Evolutionary conservation across 53 echinoderm and acorn worm genomes (phyloP).

Genomic region (Astropecten irregularis): DNA sequence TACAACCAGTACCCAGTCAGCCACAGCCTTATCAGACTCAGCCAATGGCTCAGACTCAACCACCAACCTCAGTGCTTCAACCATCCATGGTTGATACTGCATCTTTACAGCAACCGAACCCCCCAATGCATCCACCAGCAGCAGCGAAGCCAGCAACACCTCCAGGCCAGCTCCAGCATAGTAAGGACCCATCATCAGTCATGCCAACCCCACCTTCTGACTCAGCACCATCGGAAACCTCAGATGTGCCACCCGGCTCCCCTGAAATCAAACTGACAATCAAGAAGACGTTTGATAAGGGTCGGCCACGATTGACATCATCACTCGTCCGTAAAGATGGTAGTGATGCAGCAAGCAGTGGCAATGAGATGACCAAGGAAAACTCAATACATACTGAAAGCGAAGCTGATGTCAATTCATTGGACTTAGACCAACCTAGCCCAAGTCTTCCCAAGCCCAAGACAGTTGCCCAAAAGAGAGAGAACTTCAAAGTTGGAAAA

Average conservation of each 20-base stretch:
- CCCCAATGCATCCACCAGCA: conserved; percentile 51
- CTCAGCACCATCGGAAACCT: conserved; percentile 61
- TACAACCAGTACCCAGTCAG: not conserved
- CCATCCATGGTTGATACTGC: conserved; percentile 19
- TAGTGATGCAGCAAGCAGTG: conserved; percentile 16
- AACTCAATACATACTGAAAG: conserved; percentile 5
- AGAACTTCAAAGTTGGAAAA: conserved; percentile 81
- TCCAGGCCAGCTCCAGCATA: conserved; percentile 4
- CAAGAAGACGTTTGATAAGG: conserved; percentile 72
- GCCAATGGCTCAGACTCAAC: conserved; percentile 17
- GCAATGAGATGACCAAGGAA: conserved; percentile 15
- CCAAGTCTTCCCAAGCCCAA: conserved; percentile 66
- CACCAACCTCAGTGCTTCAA: conserved; percentile 17
- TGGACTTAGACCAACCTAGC: conserved; percentile 12
- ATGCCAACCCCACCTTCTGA: conserved; percentile 78
- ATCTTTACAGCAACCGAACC: not conserved
- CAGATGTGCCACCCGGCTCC: conserved; percentile 63
- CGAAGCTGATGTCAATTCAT: not conserved
- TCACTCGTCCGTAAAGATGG: conserved; percentile 58
- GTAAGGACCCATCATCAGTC: conserved; percentile 38
- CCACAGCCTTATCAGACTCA: conserved; percentile 37
- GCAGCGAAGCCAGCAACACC: conserved; percentile 48
- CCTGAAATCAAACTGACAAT: conserved; percentile 81
- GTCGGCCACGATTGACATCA: conserved; percentile 69
- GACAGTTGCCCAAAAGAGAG: conserved; percentile 90